Base-by-base conservation (phyloP, 1,140 invertebrate species). In the Anoplolepis gracilipes region DNA sequence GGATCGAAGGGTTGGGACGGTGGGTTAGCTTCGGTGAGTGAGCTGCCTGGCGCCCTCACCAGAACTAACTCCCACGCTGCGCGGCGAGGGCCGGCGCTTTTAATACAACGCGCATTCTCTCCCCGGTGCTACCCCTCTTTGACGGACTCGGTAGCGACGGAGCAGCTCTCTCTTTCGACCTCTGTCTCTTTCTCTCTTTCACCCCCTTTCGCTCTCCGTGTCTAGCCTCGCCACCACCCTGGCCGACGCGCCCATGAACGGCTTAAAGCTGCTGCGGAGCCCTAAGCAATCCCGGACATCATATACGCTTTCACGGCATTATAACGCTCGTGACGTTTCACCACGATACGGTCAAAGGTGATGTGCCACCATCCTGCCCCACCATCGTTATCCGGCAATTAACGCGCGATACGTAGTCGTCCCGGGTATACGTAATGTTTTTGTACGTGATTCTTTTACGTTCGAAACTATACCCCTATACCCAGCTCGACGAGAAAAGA, bases 11-110 rank as follows among this genome's bases (percentile, higher is more conserved):
- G 87, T 86, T 86, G 86, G 90, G 87, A 88, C 86, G 82, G 90
- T 91, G 92, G 91, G 90, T 92, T 92, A 94, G 46, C 90, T 93
- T 93, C 89, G 92, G 90, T 89, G 87, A 93, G 93, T 91, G 93
- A 94, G 92, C 93, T 92, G 94, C 92, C 93, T 94, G 93, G 94
- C 94, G 94, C 93, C 94, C 93, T 93, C 93, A 93, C 93, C 91
- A 93, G 93, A 94, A 94, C 93, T 94, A 94, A 94, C 93, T 93
- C 94, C 93, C 93, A 94, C 93, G 93, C 93, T 94, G 93, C 93
- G 93, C 93, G 93, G 85, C 85, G 79, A 89, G 81, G 88, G 81
- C 90, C 90, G 90, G 87, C 88, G 75, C 91, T 93, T 49, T 91
- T 90, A 91, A 92, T 91, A 90, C 92, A 90, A 85, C 92, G 93